Percentiles rank a stretch among this genome's conserved stretches.
Conservation (phyloP, 2,888 invertebrate species). For the Heliconius hortense region DNA sequence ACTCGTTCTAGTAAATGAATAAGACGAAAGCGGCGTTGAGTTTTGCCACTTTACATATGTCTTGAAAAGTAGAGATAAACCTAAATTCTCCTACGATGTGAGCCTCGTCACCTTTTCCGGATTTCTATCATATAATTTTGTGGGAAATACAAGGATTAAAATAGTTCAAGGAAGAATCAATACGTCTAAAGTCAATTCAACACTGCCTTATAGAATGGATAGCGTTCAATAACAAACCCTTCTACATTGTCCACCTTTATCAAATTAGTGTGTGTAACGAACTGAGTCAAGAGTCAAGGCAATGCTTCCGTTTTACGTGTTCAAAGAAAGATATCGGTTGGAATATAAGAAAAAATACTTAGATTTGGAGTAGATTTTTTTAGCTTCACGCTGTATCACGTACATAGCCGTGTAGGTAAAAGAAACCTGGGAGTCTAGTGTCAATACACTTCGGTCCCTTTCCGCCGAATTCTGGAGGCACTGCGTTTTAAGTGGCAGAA, state of each 20-base stretch:
- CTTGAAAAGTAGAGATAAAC: too few species aligned
- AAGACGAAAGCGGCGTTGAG: too few species aligned
- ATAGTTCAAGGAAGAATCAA: not conserved
- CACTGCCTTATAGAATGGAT: not conserved
- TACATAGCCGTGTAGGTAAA: not conserved
- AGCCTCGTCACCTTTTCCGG: not conserved
- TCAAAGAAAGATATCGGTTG: not conserved
- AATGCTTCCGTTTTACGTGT: conserved; percentile 3
- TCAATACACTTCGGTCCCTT: not conserved
- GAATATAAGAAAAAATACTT: not conserved
- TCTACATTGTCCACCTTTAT: conserved; percentile 18
- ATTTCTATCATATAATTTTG: not conserved
- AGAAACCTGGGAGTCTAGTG: not conserved
- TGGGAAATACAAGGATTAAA: not conserved
- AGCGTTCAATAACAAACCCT: conserved; percentile 19
- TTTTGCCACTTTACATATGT: too few species aligned
- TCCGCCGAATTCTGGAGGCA: too few species aligned
- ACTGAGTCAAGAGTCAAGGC: conserved; percentile 3
- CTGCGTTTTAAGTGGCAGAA: too few species aligned
- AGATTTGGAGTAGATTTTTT: not conserved
- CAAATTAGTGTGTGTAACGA: conserved; percentile 26
- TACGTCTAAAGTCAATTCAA: not conserved
- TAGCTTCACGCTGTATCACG: not conserved
- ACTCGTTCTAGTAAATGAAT: too few species aligned
- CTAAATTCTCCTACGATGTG: too few species aligned